Conservation (phyloP, 2,888 invertebrate genomes). For the Leptinotarsa juncta region DNA sequence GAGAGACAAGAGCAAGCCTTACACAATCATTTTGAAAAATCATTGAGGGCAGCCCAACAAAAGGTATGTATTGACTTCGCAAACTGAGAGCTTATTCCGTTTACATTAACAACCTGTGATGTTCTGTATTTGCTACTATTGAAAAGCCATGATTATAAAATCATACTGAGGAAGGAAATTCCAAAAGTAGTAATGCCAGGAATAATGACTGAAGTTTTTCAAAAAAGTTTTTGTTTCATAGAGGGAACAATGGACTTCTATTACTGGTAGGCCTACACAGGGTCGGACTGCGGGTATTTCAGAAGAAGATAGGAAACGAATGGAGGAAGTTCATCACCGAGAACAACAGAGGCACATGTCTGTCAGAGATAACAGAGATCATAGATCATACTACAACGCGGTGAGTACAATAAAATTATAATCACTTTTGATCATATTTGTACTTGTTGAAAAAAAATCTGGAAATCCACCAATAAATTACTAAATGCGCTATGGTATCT, state of each 20-base stretch:
- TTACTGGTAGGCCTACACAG: conserved; percentile 69
- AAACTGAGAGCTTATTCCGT: no score
- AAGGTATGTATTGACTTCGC: conserved; percentile 69
- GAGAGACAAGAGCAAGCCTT: conserved; percentile 79
- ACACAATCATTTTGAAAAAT: conserved; percentile 91
- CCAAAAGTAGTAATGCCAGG: neutral
- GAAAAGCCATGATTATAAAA: conserved; percentile 41
- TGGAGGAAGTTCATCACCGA: conserved; percentile 62
- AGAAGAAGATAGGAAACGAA: conserved; percentile 63
- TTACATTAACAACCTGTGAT: conserved; percentile 27
- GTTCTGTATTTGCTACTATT: conserved; percentile 47
- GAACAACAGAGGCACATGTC: conserved; percentile 62
- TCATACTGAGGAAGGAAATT: conserved; percentile 28
- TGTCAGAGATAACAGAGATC: conserved; percentile 59
- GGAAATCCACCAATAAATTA: no score
- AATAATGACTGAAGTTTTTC: no score
- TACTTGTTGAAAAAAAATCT: no score
- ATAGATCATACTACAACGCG: conserved; percentile 56
- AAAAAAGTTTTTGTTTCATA: conserved; percentile 49
- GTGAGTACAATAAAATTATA: conserved; percentile 32
- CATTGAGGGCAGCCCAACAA: conserved; percentile 82
- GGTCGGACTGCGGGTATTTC: conserved; percentile 59
- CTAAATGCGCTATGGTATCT: conserved; percentile 47
- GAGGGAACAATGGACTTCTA: conserved; percentile 69
- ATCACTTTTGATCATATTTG: no score